Conservation (phyloP, 2,113 vertebrate species). For the Aythya baeri region DNA sequence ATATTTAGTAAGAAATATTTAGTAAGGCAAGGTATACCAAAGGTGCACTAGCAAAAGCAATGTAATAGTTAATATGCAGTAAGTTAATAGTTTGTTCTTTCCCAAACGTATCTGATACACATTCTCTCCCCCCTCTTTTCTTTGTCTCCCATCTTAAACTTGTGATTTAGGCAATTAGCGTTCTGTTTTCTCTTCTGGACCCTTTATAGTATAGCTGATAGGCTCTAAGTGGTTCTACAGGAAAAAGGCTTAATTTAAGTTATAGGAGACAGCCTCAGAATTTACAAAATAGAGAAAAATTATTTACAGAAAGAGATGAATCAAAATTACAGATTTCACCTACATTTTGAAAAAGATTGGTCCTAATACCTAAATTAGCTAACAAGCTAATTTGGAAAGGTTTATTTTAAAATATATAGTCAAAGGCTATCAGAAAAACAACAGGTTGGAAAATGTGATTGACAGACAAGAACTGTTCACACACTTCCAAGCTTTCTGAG, state of each 20-base stretch:
- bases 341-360: neutral
- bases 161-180: neutral
- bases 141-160: neutral
- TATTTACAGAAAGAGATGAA: neutral
- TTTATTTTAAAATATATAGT: neutral
- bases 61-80: neutral
- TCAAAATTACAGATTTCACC: neutral
- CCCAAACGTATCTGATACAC: neutral
- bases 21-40: neutral
- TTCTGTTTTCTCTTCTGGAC: neutral
- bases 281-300: neutral
- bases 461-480: neutral
- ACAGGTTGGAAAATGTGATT: neutral
- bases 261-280: neutral
- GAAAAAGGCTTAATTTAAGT: neutral
- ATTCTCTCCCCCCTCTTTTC: neutral
- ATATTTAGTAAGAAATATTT: neutral
- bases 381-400: neutral
- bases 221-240: neutral
- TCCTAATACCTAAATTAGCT: neutral
- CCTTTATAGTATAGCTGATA: neutral
- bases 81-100: neutral
- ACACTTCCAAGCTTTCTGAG: neutral
- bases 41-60: neutral
- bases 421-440: neutral